A percentile compares a stretch with the other conserved stretches of the same genome.
These are phyloP conservation scores for Heliconius cydno DNA, from an alignment of 2,888 invertebrate species.

Conservation along the genomic window DNA sequence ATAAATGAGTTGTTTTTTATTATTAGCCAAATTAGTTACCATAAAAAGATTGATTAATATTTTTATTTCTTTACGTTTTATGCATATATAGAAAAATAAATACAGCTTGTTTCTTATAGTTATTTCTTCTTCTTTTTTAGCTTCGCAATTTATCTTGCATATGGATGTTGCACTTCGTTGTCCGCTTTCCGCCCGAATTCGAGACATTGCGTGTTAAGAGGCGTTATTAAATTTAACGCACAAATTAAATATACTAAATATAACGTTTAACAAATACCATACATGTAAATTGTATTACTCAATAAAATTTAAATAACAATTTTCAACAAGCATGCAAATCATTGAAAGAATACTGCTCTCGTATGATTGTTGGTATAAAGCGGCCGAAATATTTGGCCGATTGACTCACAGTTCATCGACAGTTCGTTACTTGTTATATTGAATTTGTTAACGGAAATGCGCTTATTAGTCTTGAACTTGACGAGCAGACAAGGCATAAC, in stretches of 20 bases:
- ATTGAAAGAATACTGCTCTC: constrained; percentile 60
- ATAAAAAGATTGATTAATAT: neutral
- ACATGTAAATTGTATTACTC: neutral
- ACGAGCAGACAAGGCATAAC: neutral
- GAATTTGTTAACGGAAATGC: constrained; percentile 27
- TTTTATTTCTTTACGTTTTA: neutral
- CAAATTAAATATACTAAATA: constrained; percentile 1
- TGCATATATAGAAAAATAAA: no score
- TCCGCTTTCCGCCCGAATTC: neutral
- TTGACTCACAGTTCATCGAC: constrained; percentile 39
- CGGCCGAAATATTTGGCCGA: constrained; percentile 37
- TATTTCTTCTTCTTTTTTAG: neutral
- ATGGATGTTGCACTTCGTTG: neutral
- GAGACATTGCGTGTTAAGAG: neutral
- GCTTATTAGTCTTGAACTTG: constrained; percentile 3
- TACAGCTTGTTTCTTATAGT: neutral
- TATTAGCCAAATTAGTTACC: neutral
- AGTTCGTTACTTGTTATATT: constrained; percentile 23
- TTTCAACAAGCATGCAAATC: constrained; percentile 43
- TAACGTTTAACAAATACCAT: neutral
- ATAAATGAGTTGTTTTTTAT: neutral
- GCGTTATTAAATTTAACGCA: neutral
- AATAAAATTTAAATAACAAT: constrained; percentile 17
- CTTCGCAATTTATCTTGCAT: neutral
- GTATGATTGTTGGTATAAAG: constrained; percentile 29